Evolutionary conservation across 2,888 invertebrate species (phyloP).

Genomic region (Ophion ellenae): DNA sequence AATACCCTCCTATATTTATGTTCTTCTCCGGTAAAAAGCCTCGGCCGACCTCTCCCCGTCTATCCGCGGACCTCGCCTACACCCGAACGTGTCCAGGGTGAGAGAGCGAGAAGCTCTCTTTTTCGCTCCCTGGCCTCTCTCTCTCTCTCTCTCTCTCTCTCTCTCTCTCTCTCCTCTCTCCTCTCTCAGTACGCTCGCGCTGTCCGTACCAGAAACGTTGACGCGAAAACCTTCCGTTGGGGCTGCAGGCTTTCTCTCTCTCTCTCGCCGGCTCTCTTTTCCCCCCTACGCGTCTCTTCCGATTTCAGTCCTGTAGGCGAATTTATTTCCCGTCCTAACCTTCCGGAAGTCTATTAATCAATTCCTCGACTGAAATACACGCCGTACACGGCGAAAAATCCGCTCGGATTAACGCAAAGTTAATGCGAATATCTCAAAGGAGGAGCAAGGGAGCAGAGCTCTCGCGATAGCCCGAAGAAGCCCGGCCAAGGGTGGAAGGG

Average conservation of each 20-base stretch:
- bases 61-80: constrained; percentile 61
- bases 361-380: constrained; percentile 47
- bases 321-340: constrained; percentile 53
- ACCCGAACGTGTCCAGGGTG: constrained; percentile 25
- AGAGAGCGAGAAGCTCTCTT: constrained; percentile 19
- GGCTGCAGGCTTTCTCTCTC: constrained; percentile 5
- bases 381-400: background rate
- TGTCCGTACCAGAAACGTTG: constrained; percentile 62
- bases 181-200: constrained; percentile 54
- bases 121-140: constrained; percentile 40
- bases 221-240: constrained; percentile 43
- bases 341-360: constrained; percentile 54
- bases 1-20: constrained; percentile 82
- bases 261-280: constrained; percentile 32
- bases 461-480: too few species aligned
- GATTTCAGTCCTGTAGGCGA: constrained; percentile 54
- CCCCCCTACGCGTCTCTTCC: constrained; percentile 19
- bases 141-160: constrained; percentile 65
- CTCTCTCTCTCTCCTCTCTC: constrained; percentile 62
- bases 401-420: too few species aligned
- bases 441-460: too few species aligned
- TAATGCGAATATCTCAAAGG: too few species aligned
- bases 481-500: background rate
- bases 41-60: constrained; percentile 41
- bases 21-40: constrained; percentile 77